Percentiles rank a stretch among this genome's conserved stretches.
These are phyloP conservation scores for Crotalus tigris DNA, from an alignment of 2,113 vertebrate genomes.

Conservation along the genomic window DNA sequence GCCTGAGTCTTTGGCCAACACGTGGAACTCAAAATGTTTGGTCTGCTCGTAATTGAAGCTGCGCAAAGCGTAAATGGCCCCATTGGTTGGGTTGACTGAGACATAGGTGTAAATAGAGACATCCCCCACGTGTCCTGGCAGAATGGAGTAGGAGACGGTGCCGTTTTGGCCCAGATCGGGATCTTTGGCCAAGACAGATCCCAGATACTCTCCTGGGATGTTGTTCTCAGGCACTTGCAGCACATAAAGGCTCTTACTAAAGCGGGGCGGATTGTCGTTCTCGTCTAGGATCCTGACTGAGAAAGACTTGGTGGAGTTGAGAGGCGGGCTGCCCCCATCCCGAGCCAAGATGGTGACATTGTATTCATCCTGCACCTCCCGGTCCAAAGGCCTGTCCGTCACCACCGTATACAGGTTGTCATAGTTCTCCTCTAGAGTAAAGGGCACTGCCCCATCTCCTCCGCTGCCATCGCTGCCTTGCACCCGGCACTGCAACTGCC, in stretches of 20 bases:
- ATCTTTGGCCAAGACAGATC: constrained; percentile 93
- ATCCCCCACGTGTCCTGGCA: constrained; percentile 92
- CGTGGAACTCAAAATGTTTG: constrained; percentile 96
- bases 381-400: constrained; percentile 90
- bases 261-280: constrained; percentile 94
- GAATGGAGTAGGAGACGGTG: constrained; percentile 92
- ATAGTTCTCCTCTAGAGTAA: constrained; percentile 95
- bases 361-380: constrained; percentile 92
- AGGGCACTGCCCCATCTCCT: constrained; percentile 77
- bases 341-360: constrained; percentile 96
- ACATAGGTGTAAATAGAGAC: constrained; percentile 97
- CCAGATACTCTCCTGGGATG: constrained; percentile 95
- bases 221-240: constrained; percentile 97
- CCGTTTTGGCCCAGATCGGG: constrained; percentile 95
- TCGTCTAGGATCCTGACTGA: constrained; percentile 92
- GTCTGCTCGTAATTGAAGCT: constrained; percentile 99
- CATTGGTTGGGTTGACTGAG: constrained; percentile 95
- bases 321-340: constrained; percentile 88
- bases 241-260: constrained; percentile 92
- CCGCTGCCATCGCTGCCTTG: constrained; percentile 71
- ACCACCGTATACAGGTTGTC: constrained; percentile 97
- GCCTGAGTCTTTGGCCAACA: constrained; percentile 92
- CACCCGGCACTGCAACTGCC: constrained; percentile 93
- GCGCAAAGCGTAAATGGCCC: constrained; percentile 94
- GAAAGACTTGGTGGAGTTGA: constrained; percentile 96